Evolutionary conservation across 2,113 vertebrate genomes (phyloP).

Genomic region (Elephantulus edwardii): DNA sequence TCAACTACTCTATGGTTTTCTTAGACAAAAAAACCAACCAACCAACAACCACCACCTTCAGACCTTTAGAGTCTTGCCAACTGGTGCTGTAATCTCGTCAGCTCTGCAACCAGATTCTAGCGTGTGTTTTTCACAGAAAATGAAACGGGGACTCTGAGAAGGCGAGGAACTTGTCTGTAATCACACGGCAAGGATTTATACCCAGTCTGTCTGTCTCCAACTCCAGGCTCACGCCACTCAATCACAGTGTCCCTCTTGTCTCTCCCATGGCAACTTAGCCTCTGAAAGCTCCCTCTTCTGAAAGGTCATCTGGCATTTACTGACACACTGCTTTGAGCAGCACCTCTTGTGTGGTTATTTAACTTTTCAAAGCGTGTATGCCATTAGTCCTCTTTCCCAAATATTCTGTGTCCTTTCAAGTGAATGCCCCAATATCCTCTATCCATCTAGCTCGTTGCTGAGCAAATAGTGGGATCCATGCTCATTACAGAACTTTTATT

Average conservation of each 20-base stretch:
- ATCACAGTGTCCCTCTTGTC: slow-evolving; percentile 21
- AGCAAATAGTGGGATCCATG: slow-evolving; percentile 6
- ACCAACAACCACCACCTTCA: not conserved
- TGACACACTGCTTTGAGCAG: slow-evolving; percentile 22
- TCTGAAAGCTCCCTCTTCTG: not conserved
- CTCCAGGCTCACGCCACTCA: not conserved
- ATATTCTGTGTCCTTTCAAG: slow-evolving; percentile 14
- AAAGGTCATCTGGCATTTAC: slow-evolving; percentile 29
- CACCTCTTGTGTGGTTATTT: slow-evolving; percentile 9
- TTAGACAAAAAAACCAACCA: slow-evolving; percentile 19
- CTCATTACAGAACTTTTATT: slow-evolving; percentile 63
- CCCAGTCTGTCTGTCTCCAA: not conserved
- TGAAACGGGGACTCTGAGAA: not conserved
- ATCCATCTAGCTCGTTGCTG: not conserved
- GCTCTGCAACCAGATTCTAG: not conserved
- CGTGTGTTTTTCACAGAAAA: not conserved
- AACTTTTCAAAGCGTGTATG: not conserved
- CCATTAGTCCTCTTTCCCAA: not conserved
- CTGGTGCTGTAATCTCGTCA: not conserved
- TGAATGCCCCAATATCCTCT: not conserved
- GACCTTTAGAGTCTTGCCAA: not conserved
- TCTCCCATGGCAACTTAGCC: not conserved
- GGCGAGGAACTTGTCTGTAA: not conserved
- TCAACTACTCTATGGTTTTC: not conserved
- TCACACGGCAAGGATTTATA: not conserved